Base-by-base conservation (phyloP, 2,888 invertebrate species). In the Cylindroiulus punctatus region DNA sequence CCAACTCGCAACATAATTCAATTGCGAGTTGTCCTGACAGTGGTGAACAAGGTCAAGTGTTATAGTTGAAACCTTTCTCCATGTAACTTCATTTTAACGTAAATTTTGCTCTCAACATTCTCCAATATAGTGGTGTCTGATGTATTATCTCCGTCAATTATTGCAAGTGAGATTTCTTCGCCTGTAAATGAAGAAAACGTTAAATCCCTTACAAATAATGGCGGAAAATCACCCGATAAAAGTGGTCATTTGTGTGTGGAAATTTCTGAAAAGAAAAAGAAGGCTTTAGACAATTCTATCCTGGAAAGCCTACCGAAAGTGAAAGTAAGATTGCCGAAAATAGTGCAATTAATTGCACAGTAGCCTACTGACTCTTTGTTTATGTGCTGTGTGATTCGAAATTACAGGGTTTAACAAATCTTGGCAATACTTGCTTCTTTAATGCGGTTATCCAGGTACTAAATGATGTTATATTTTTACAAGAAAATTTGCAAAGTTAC, bases 371-470 rank as follows among this genome's bases (percentile, higher is more conserved):
- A 4, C 2, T 36, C n/a, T 52, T 19, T 52, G 1, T 17, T 19
- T 52, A 52, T 4, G 4, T 19, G 4, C 19, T 19, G 52, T 19
- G 5, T 52, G 1, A 19, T 17, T 52, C 19, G 17, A 19, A 19
- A 52, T 81, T 94, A 0, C 92, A 96, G 92, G 98, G 98, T 0
- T 92, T 98, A 81, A 93, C 93, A 85, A 98, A 98, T 92, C 92
- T 98, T 90, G 98, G 98, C 84, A 98, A 98, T 91, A 98, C 98
- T 0, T 98, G 98, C 90, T 98, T 98, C 91, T 97, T 98, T 91
- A 98, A 98, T 92, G 96, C 98, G 40, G 97, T 98, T 12, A 93
- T 98, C 92, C 98, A 98, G 92, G 89, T 89, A 86, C 47, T 32
- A 36, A 36, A n/a, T 14, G 14, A 85, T 85, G n/a, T 7, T 12